phyloP scores from a whole-genome alignment of 2,888 invertebrate species.

The Lathronympha strigana region DNA sequence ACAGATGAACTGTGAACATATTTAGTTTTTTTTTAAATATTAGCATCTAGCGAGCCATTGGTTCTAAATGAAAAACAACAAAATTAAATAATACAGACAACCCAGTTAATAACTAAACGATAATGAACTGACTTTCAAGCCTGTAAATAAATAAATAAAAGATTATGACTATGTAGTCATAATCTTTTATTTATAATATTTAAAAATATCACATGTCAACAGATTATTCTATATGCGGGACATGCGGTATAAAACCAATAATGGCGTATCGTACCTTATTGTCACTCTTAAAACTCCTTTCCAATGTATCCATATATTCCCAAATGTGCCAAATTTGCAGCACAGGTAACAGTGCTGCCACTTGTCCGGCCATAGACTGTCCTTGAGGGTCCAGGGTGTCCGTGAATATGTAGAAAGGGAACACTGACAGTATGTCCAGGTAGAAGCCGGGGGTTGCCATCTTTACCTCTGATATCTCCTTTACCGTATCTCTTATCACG shows the following conservation, averaged over 20 bases:
- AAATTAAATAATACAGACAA: no score
- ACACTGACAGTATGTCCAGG: constrained; percentile 73
- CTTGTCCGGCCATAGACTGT: constrained; percentile 60
- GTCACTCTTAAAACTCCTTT: constrained; percentile 62
- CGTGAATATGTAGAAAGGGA: constrained; percentile 71
- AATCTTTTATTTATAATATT: no score
- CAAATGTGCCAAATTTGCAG: constrained; percentile 78
- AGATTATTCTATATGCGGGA: no score
- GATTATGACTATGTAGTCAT: no score
- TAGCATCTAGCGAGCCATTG: not conserved
- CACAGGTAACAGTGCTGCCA: constrained; percentile 64
- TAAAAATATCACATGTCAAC: no score
- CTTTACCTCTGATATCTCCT: constrained; percentile 74
- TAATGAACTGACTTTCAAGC: no score
- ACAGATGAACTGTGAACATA: constrained; percentile 63
- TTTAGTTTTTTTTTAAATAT: not conserved
- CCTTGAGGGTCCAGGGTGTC: constrained; percentile 66
- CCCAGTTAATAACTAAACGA: no score
- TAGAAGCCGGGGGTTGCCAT: constrained; percentile 75
- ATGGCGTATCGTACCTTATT: constrained; percentile 63
- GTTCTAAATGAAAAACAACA: no score
- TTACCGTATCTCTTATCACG: constrained; percentile 65
- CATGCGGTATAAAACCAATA: not conserved
- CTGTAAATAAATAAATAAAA: no score
- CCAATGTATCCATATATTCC: constrained; percentile 70